phyloP scores from a whole-genome alignment of 2,888 invertebrate genomes.

The Aphodius sticticus region DNA sequence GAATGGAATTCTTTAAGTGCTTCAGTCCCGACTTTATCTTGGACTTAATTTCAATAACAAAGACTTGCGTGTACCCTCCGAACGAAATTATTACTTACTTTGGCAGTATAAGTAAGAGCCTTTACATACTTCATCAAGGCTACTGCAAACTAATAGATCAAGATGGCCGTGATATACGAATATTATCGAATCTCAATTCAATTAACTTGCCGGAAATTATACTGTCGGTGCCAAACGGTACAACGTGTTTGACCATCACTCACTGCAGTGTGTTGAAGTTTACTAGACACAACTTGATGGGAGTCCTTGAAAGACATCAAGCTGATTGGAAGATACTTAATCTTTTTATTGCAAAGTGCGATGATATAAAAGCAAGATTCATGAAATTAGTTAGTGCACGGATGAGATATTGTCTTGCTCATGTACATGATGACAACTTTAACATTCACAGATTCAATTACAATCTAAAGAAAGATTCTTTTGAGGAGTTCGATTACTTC shows the following conservation, averaged over 20 bases:
- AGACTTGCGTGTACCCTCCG: conserved; percentile 31
- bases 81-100: conserved; percentile 38
- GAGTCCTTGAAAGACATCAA: conserved; percentile 6
- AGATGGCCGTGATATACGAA: conserved; percentile 5
- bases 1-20: conserved; percentile 33
- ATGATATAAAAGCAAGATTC: conserved; percentile 19
- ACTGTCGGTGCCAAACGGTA: conserved; percentile 25
- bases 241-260: conserved; percentile 27
- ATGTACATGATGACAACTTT: neutral
- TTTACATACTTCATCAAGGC: conserved; percentile 33
- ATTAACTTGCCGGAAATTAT: conserved; percentile 31
- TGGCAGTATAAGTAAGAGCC: conserved; percentile 30
- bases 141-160: conserved; percentile 22
- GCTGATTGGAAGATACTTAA: neutral
- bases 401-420: neutral
- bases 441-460: conserved; percentile 29
- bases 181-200: conserved; percentile 11
- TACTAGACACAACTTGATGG: conserved; percentile 8
- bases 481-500: conserved; percentile 43
- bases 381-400: neutral
- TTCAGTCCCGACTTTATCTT: conserved; percentile 33
- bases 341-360: neutral
- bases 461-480: conserved; percentile 33
- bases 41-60: conserved; percentile 30
- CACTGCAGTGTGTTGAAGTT: conserved; percentile 23